Conservation (phyloP, 2,888 invertebrate species). For the Chalcis sispes region DNA sequence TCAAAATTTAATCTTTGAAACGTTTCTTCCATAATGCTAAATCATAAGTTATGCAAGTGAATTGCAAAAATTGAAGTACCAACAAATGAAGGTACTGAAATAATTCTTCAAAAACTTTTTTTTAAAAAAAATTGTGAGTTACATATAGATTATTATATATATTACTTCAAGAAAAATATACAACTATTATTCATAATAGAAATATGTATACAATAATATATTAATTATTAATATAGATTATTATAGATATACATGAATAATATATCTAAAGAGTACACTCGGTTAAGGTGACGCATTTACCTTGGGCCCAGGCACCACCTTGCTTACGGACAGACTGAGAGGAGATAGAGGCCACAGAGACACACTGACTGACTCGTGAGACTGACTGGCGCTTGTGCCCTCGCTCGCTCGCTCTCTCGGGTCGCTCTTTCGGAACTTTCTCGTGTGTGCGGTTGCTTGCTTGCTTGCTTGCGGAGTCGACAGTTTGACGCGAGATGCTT, state of each 20-base stretch:
- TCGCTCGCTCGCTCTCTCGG: slow-evolving; percentile 42
- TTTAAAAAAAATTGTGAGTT: not conserved
- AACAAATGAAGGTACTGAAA: slow-evolving; percentile 7
- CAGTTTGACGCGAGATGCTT: slow-evolving; percentile 37
- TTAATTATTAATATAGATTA: slow-evolving; percentile 50
- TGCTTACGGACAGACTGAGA: slow-evolving; percentile 73
- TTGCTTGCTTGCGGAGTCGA: slow-evolving; percentile 40
- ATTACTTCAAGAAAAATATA: slow-evolving; percentile 37
- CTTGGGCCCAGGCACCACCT: slow-evolving; percentile 77
- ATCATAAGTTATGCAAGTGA: slow-evolving; percentile 24
- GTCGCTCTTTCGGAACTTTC: slow-evolving; percentile 9
- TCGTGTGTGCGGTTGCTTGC: slow-evolving; percentile 33
- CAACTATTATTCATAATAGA: slow-evolving; percentile 5
- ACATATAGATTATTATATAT: slow-evolving; percentile 15
- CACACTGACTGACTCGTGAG: slow-evolving; percentile 72
- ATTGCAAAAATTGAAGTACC: slow-evolving; percentile 23
- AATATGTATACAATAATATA: slow-evolving; percentile 45
- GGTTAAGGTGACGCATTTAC: slow-evolving; percentile 77
- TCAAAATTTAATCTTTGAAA: not conserved
- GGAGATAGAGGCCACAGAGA: slow-evolving; percentile 62
- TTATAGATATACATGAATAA: slow-evolving; percentile 67
- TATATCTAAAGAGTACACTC: slow-evolving; percentile 76
- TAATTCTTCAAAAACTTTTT: slow-evolving; percentile 24
- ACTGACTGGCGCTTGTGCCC: slow-evolving; percentile 68
- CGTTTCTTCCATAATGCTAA: not conserved